Base-by-base conservation (phyloP, 37 sponge, comb jelly and placozoan genomes). In the Chondrilla cf. caribensis region DNA sequence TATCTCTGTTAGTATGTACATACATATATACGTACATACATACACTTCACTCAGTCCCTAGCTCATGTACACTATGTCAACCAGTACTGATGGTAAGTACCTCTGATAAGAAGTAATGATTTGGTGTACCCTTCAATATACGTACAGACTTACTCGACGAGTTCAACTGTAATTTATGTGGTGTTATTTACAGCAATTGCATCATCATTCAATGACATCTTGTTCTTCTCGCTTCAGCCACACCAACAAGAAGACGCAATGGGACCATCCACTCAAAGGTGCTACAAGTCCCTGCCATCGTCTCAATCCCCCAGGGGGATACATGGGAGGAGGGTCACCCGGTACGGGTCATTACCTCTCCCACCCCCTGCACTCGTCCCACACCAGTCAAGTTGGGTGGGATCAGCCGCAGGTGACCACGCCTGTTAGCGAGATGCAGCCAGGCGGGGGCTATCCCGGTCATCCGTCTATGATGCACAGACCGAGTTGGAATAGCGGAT, bases 191-290 rank as follows among this genome's bases (percentile, higher is more conserved):
- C 15, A n/a, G 22, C 29, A 62, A 19, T 70, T 31, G 7, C 29
- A 21, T 19, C 31, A 19, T 11, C 5, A 5, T 8, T 70, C 72
- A 19, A 33, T 70, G 7, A 38, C 72, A 6, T 38, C 31, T 9
- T n/a, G n/a, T n/a, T n/a, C n/a, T n/a, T n/a, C n/a, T n/a, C 14
- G 5, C 40, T 4, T 62, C 43, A 73, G 76, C 40, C 76, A 73
- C 9, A 40, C 24, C 36, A 22, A 39, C 44, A 73, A 42, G 44
- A 73, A 32, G 11, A 73, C 76, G 1, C 76, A 73, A 22, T 73
- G 76, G 76, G 76, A 73, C 15, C 76, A 73, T 22, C 76, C 76
- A 5, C 14, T 73, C 0, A 73, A n/a, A n/a, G 44, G 44, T 1
- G 76, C 42, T 1, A 11, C 41, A 2, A 62, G 64, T 62, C 64